Evolutionary conservation across 2,797 vertebrate species (phyloP), one percentile per base, ranked within the genome.

Genomic region (Morus bassanus): DNA sequence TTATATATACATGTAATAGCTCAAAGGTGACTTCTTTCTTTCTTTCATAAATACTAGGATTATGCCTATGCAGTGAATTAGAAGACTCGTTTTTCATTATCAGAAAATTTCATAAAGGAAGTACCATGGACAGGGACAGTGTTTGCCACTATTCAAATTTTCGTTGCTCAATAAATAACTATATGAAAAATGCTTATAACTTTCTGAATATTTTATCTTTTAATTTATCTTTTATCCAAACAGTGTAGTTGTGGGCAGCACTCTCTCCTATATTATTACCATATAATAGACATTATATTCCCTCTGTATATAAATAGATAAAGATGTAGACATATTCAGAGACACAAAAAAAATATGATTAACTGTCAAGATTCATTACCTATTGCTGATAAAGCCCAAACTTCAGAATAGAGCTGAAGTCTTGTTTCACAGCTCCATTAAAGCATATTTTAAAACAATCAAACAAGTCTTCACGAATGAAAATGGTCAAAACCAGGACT

Each of bases 211-310:
- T 45, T 72, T 88, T 78, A 84, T 88, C 65, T 90, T 92, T 91
- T 82, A 74, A 91, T 94, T 83, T 88, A 68, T 79, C 54, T 91
- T 86, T 67, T 93, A 79, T 54, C 18, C 39, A 91, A 69, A 70
- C 45, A 56, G 8, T 53, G 16, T 35, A 74, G 28, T 45, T 75
- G n/a, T 70, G 90, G 68, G 45, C 37, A 93, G 37, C 24, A 48
- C 11, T 64, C 59, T 31, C 31, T 56, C 41, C 33, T 67, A 5
- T 28, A 83, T 91, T 89, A 46, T 56, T 91, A 37, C 21, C 9
- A 30, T 37, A 67, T n/a, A 60, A 60, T 56, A 80, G n/a, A 22
- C 11, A 83, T 14, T 80, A 19, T 80, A 88, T 89, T 95, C 18
- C 3, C 13, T 70, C 12, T 53, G 1, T 92, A n/a, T 63, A 39